phyloP scores from a whole-genome alignment of 2,113 vertebrate genomes.

The Cephalopterus ornatus region DNA sequence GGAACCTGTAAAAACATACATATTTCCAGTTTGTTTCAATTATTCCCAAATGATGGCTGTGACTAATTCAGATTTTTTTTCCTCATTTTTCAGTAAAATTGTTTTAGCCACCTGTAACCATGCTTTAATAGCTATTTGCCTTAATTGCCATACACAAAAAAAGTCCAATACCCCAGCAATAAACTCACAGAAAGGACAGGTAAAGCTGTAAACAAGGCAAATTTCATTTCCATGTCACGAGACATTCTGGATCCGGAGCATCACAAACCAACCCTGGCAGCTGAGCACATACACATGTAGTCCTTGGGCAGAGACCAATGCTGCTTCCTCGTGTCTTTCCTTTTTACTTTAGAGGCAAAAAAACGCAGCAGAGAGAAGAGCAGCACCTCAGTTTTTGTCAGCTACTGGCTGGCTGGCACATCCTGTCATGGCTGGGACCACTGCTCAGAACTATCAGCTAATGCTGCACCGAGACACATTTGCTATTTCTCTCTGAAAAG shows the following conservation, averaged over 20 bases:
- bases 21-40: neutral
- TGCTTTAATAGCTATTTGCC: neutral
- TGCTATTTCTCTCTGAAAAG: neutral
- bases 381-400: neutral
- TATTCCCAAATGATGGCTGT: neutral
- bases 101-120: neutral
- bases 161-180: neutral
- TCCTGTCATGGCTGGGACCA: too few species aligned
- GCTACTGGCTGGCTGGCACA: fast-evolving
- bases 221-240: neutral
- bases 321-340: neutral
- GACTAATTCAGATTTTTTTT: neutral
- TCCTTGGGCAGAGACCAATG: neutral
- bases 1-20: fast-evolving
- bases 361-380: neutral
- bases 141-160: neutral
- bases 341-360: neutral
- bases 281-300: neutral
- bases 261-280: neutral
- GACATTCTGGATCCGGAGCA: neutral
- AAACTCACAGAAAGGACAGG: neutral
- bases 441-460: neutral
- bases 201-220: neutral
- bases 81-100: neutral
- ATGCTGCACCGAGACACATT: neutral